Percentiles rank a stretch among this genome's conserved stretches.
Conservation (phyloP, 1,140 invertebrate genomes). For the Ptiloglossa arizonensis region DNA sequence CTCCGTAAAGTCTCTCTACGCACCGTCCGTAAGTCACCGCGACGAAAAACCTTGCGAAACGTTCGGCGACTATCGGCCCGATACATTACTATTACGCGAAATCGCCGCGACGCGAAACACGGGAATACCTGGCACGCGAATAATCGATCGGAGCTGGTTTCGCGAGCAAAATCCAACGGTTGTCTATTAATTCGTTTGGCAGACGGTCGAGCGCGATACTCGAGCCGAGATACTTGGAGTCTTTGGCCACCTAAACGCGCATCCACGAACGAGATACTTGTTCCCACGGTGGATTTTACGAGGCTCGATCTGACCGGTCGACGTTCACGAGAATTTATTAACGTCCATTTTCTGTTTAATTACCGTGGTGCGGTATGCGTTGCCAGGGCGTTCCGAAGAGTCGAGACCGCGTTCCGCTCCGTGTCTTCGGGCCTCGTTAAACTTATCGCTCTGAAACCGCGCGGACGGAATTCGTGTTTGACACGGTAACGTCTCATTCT, state of each 20-base stretch:
- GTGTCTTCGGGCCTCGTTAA: conserved; percentile 46
- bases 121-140: too few relatives aligned
- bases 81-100: too few relatives aligned
- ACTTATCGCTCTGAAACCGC: conserved; percentile 47
- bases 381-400: conserved; percentile 47
- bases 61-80: too few relatives aligned
- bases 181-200: conserved; percentile 20
- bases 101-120: too few relatives aligned
- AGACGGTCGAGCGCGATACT: neutral
- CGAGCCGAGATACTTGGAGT: too few relatives aligned
- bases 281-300: conserved; percentile 64
- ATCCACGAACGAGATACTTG: conserved; percentile 22
- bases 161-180: neutral
- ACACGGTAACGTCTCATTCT: conserved; percentile 56
- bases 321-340: conserved; percentile 71
- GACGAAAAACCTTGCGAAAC: too few relatives aligned
- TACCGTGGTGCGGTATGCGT: conserved; percentile 61
- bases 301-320: conserved; percentile 39
- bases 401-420: conserved; percentile 30
- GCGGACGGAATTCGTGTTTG: conserved; percentile 44
- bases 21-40: too few relatives aligned
- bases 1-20: too few relatives aligned
- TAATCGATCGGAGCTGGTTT: too few relatives aligned
- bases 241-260: conserved; percentile 5
- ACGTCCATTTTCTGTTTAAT: conserved; percentile 74